Evolutionary conservation across 2,797 vertebrate genomes (phyloP), one percentile per base, ranked within the genome.

Genomic region (Microctenopoma lineatum): DNA sequence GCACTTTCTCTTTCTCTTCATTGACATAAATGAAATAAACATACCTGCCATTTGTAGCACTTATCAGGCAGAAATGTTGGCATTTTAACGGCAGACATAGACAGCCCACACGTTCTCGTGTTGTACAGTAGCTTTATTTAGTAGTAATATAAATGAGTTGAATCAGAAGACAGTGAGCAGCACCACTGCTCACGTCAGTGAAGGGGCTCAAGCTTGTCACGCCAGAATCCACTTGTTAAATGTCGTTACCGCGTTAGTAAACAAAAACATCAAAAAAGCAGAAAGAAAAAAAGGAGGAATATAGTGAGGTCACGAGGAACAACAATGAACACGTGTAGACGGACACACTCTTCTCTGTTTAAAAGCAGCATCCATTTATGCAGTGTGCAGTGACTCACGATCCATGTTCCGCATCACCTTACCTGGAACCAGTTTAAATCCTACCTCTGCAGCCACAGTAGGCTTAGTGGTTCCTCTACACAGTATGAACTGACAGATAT

Each of bases 121-220:
- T 83, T 81, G 68, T 34, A 34, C 32, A 34, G 32, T 74, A 89
- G 64, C 83, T 94, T 94, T 93, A 93, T 93, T 93, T 65, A 84
- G 87, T 90, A 81, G 80, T 87, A 90, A 88, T 92, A 93, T 87
- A 93, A 92, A 93, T 90, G 87, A 87, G 85, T 77, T 82, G 71
- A 90, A 89, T 87, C 79, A 85, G 90, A 80, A 87, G 86, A 92
- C 72, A 70, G 81, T 89, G 79, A 89, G 80, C 87, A 81, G 83
- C 78, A 80, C 67, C 72, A 60, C 75, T 70, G 70, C 57, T 77
- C 64, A 77, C 72, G 71, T 67, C 42, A 16, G 64, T 64, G 39
- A 15, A 62, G 69, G 70, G 71, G 75, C 76, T 75, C 53, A 41
- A 42, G 78, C 63, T 80, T 83, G 81, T 81, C 81, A 87, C 75